Percentiles rank a stretch among this genome's conserved stretches.
Conservation (phyloP, 2,113 vertebrate species). For the Regulus satrapa region DNA sequence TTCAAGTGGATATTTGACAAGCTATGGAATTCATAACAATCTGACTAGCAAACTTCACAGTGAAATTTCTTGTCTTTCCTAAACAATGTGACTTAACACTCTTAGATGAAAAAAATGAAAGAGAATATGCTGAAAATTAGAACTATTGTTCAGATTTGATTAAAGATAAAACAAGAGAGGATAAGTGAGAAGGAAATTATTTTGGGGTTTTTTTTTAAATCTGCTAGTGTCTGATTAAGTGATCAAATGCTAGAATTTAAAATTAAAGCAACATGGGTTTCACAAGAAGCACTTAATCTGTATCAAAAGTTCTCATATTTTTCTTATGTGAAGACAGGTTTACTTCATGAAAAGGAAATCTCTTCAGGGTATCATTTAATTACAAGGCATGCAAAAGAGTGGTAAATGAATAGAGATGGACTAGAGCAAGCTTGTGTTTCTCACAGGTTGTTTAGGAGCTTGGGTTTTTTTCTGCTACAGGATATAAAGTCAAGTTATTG, state of each 20-base stretch:
- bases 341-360: not conserved
- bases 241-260: not conserved
- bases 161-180: not conserved
- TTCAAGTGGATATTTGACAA: not conserved
- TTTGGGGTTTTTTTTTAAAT: not conserved
- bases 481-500: not conserved
- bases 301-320: not conserved
- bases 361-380: not conserved
- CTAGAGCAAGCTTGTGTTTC: not conserved
- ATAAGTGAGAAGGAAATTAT: not conserved
- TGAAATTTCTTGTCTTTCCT: not conserved
- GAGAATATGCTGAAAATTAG: not conserved
- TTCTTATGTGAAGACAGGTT: not conserved
- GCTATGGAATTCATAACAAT: not conserved
- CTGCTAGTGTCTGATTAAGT: not conserved
- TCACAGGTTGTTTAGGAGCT: not conserved
- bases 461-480: not conserved
- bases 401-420: not conserved
- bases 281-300: not conserved
- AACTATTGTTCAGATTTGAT: slow-evolving; percentile 29
- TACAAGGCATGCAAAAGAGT: not conserved
- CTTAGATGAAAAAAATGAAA: not conserved
- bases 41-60: not conserved
- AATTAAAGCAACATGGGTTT: not conserved
- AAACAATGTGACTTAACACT: not conserved